Evolutionary conservation across 37 sponge, comb jelly and placozoan genomes (phyloP).

Genomic region (Hormiphora californensis): DNA sequence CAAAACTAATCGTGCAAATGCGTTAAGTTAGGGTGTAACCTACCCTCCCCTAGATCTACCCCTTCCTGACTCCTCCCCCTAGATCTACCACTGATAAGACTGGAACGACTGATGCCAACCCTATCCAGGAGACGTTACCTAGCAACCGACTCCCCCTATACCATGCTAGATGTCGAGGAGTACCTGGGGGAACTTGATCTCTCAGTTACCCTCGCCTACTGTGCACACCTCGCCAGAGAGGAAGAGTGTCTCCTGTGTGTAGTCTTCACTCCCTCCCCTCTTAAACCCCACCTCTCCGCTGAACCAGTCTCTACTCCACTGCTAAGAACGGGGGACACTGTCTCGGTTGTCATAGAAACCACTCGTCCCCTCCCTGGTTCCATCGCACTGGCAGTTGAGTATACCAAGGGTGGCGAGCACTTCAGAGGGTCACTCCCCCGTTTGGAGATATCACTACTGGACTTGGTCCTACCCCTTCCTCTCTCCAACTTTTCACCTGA

Average conservation of each 20-base stretch:
- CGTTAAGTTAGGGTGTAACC: no score
- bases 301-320: background rate
- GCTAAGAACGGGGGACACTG: slow-evolving; percentile 27
- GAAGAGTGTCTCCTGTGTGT: slow-evolving; percentile 18
- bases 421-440: background rate
- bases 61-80: no score
- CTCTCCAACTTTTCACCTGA: slow-evolving; percentile 47
- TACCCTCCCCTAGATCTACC: no score
- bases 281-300: background rate
- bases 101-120: background rate
- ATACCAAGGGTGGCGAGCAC: background rate
- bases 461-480: slow-evolving; percentile 30
- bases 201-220: slow-evolving; percentile 25
- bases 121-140: background rate
- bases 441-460: background rate
- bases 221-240: slow-evolving; percentile 24
- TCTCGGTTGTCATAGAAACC: background rate
- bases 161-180: background rate
- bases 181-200: background rate
- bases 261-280: slow-evolving; percentile 5
- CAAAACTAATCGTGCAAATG: no score
- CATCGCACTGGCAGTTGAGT: background rate
- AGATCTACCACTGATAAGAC: slow-evolving; percentile 8
- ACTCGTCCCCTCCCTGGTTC: background rate
- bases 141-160: background rate